Evolutionary conservation across 2,113 vertebrate genomes (phyloP).

Genomic region (Dasypus novemcinctus): DNA sequence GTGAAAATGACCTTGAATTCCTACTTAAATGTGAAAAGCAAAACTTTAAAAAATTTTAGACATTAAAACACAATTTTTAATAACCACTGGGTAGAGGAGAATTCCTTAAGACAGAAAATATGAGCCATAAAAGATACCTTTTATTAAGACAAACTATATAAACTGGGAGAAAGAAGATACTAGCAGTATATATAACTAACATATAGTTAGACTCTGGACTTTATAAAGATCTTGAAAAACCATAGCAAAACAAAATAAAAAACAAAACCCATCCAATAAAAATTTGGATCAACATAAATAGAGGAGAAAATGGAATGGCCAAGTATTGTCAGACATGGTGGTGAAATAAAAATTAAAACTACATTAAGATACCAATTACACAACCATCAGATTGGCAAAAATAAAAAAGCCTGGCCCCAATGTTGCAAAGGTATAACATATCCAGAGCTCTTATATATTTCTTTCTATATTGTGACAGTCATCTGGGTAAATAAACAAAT

Average conservation of each 20-base stretch:
- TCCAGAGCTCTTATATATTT: no score
- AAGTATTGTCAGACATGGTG: neutral
- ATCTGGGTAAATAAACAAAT: constrained; percentile 31
- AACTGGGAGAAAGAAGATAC: constrained; percentile 1
- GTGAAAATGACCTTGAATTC: neutral
- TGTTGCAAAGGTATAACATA: neutral
- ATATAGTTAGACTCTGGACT: neutral
- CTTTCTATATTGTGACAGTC: neutral
- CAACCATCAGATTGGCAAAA: neutral
- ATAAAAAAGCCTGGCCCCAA: neutral
- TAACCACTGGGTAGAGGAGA: neutral
- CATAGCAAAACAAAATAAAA: neutral
- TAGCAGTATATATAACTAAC: neutral
- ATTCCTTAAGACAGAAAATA: neutral
- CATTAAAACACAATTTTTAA: neutral
- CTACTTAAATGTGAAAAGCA: neutral
- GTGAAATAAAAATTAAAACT: constrained; percentile 9
- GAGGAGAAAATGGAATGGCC: constrained; percentile 8
- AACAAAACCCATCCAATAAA: neutral
- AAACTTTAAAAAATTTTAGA: neutral
- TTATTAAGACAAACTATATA: neutral
- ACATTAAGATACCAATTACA: neutral
- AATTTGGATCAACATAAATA: neutral
- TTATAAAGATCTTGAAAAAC: constrained; percentile 6
- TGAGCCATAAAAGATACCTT: neutral